phyloP scores from a whole-genome alignment of 2,888 invertebrate genomes.

The Andrena dorsata region DNA sequence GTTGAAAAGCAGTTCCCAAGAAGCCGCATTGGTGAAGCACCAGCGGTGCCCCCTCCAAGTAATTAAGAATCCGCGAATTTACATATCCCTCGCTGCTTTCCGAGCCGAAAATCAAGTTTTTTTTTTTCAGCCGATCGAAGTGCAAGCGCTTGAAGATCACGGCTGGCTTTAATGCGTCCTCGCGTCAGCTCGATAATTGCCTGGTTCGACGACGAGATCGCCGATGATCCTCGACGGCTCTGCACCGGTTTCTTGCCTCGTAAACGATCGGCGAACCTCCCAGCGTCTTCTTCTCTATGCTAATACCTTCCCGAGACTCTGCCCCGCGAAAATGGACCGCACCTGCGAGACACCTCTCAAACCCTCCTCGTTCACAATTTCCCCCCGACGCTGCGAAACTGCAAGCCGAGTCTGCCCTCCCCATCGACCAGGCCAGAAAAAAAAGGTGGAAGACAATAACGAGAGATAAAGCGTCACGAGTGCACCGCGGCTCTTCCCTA shows the following conservation, averaged over 20 bases:
- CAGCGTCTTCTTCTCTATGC: neutral
- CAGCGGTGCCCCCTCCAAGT: neutral
- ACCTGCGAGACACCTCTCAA: neutral
- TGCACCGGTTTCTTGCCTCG: neutral
- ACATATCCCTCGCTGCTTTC: neutral
- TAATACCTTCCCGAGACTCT: neutral
- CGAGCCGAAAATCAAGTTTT: neutral
- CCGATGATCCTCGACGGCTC: neutral
- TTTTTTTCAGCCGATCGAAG: constrained; percentile 9
- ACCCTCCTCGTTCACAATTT: neutral
- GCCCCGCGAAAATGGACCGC: neutral
- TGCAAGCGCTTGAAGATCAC: neutral
- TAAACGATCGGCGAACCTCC: constrained; percentile 12
- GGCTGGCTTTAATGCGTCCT: neutral
- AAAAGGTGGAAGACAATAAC: neutral
- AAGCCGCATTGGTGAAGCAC: too few relatives aligned
- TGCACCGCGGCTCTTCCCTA: neutral
- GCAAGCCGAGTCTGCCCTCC: neutral
- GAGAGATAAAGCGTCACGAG: constrained; percentile 1
- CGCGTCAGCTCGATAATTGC: constrained; percentile 2
- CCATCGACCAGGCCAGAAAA: neutral
- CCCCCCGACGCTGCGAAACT: neutral
- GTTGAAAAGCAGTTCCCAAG: too few relatives aligned
- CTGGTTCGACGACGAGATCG: constrained; percentile 19
- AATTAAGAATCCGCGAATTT: constrained; percentile 9